phyloP scores from a whole-genome alignment of 2,797 vertebrate genomes.

The Falco biarmicus region DNA sequence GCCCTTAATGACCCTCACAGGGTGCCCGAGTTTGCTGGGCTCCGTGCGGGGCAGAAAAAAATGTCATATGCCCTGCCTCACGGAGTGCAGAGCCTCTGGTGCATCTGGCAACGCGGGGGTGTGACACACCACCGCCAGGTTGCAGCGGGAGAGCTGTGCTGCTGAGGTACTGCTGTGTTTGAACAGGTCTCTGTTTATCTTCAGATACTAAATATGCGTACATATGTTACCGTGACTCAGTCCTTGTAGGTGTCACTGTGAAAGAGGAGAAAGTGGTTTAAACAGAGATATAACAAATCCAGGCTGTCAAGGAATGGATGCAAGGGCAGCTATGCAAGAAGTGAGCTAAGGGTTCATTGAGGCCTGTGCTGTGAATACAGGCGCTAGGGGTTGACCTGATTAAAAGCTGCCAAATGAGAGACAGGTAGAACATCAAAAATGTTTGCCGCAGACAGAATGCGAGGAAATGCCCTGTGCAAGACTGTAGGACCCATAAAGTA shows the following conservation, averaged over 20 bases:
- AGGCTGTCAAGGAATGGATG: too few species aligned
- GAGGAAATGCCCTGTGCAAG: background rate
- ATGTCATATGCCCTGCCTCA: background rate
- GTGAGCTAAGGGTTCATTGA: background rate
- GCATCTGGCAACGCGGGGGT: background rate
- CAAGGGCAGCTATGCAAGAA: background rate
- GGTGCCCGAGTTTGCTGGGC: background rate
- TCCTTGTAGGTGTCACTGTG: background rate
- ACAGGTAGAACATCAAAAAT: background rate
- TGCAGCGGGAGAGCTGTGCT: background rate
- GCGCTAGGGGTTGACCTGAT: background rate
- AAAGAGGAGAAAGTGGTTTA: background rate
- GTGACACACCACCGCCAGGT: background rate
- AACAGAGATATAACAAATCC: background rate
- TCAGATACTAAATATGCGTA: background rate
- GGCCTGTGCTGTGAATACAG: background rate
- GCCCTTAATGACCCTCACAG: fast-evolving
- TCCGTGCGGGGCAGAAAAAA: fast-evolving
- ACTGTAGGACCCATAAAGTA: background rate
- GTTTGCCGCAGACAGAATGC: background rate
- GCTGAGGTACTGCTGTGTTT: background rate
- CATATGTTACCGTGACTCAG: background rate
- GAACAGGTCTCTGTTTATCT: background rate
- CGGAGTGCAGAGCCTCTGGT: background rate
- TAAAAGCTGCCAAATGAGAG: background rate